Base-by-base conservation (phyloP, 2,113 vertebrate species). In the Pelvicachromis taeniatus region DNA sequence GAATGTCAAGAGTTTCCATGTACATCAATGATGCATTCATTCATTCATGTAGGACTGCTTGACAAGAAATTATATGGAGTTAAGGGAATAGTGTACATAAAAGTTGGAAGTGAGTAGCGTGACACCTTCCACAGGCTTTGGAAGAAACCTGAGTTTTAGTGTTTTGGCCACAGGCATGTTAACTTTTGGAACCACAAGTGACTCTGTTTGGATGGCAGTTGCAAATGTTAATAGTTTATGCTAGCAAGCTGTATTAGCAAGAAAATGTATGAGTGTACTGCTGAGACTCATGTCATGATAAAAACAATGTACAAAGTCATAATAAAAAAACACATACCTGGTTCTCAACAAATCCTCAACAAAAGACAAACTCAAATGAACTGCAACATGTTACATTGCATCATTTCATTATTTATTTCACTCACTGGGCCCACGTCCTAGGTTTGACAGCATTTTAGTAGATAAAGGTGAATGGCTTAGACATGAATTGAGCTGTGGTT, bases 81-180 rank as follows among this genome's bases (percentile, higher is more conserved):
- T 33, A 59, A 11, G 16, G 58, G 29, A 31, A 31, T 59, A 59
- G 17, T 59, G 0, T 11, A 61, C 16, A 63, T 21, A 63, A 38
- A 63, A 61, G 16, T 33, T 61, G 2, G 58, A 33, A 6, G 1
- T 19, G 29, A 61, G 29, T 11, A 33, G 33, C 3, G 1, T n/a
- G 17, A n/a, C 19, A 0, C 0, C 17, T n/a, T n/a, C 17, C 3
- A 35, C 59, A 38, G 59, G 3, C 10, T 63, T n/a, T 33, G 58
- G 58, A 61, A 10, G 31, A 63, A 63, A 0, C 31, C 17, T 63
- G 1, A n/a, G 9, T 35, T 17, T 63, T 38, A 4, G 33, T 4
- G 1, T 13, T 63, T 7, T 63, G 31, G 31, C 31, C 59, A 63
- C 6, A 38, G 33, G 6, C 0, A 35, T 38, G 33, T 63, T 1